Evolutionary conservation across 2,888 invertebrate genomes (phyloP), one percentile per base, ranked within the genome.

Genomic region (Ashinkailepas kermadecensis): DNA sequence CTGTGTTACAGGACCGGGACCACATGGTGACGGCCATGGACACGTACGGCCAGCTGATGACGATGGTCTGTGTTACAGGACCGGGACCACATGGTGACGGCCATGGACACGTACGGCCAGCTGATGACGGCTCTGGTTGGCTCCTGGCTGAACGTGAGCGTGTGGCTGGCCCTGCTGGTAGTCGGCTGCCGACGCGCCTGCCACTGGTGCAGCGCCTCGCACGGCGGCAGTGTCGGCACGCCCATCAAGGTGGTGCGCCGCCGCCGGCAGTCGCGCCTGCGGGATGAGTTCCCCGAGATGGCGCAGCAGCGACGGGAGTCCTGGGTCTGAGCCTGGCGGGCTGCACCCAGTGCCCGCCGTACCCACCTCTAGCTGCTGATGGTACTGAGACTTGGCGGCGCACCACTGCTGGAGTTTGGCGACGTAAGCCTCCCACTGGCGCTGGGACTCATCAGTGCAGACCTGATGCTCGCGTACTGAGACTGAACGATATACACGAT

Each of bases 41-140:
- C n/a, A n/a, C n/a, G n/a, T n/a, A n/a, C n/a, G n/a, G n/a, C n/a
- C n/a, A n/a, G n/a, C n/a, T n/a, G n/a, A n/a, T n/a, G n/a, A n/a
- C n/a, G n/a, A n/a, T n/a, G 62, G n/a, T n/a, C 64, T 64, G n/a
- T 67, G 67, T 25, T 25, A 15, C 74, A 74, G 74, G 74, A 74
- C 56, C 56, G 74, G 8, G 74, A 74, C 74, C 74, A 74, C 74
- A 74, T 74, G 74, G 11, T 74, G 9, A 56, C 74, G 74, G 74
- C 54, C 11, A 56, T 74, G 74, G 54, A 74, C 74, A 74, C 74
- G 21, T 74, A 56, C 74, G 74, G 74, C 56, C 74, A 74, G 74
- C 74, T 74, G 74, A 74, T 74, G 13, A 54, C 74, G 74, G 74
- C 74, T 8, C 15, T 74, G 74, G 74, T 56, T 8, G 74, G 74